Evolutionary conservation across 2,888 invertebrate species (phyloP).

Genomic region (Eurytoma californica): DNA sequence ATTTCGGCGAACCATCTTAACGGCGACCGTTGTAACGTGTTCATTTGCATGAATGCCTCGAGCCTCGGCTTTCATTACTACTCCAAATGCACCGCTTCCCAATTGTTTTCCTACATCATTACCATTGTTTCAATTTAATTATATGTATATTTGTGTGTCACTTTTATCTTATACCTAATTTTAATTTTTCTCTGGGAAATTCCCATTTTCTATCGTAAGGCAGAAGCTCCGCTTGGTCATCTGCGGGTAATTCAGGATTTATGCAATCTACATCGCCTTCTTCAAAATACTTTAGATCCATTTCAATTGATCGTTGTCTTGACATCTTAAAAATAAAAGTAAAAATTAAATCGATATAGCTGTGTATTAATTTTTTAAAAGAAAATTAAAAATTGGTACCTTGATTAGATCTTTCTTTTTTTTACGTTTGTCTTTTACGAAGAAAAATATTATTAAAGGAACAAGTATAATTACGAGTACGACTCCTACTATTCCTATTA

Average conservation of each 20-base stretch:
- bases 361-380: not conserved
- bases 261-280: slow-evolving; percentile 87
- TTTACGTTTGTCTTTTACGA: slow-evolving; percentile 71
- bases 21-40: slow-evolving; percentile 88
- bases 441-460: slow-evolving; percentile 65
- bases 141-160: too few relatives aligned
- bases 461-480: slow-evolving; percentile 63
- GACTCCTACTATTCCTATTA: slow-evolving; percentile 58
- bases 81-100: slow-evolving; percentile 96
- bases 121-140: too few relatives aligned
- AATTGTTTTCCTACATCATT: slow-evolving; percentile 84
- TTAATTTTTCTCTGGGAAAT: slow-evolving; percentile 90
- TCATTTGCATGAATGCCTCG: slow-evolving; percentile 86
- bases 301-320: slow-evolving; percentile 81
- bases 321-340: slow-evolving; percentile 74
- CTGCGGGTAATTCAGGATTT: slow-evolving; percentile 91
- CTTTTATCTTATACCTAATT: slow-evolving; percentile 79
- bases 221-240: slow-evolving; percentile 95
- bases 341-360: not conserved
- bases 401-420: slow-evolving; percentile 61
- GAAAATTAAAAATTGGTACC: too few relatives aligned
- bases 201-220: slow-evolving; percentile 94
- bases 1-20: slow-evolving; percentile 95
- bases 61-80: slow-evolving; percentile 92
- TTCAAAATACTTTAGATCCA: slow-evolving; percentile 86